These are phyloP conservation scores for Poeciliopsis turneri DNA, from an alignment of 2,797 vertebrate species.

Conservation along the genomic window DNA sequence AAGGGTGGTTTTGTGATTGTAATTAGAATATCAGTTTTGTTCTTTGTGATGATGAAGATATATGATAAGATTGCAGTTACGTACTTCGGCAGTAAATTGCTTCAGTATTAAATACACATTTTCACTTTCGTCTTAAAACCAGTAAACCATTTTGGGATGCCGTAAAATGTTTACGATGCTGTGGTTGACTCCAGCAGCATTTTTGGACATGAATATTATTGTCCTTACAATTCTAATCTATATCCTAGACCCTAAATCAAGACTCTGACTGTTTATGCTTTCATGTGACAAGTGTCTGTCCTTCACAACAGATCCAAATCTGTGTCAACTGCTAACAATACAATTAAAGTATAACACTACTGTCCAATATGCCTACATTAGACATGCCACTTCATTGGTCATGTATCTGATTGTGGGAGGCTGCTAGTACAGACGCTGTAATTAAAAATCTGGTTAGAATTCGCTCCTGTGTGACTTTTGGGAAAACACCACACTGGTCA, in stretches of 20 bases:
- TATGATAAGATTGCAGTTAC: constrained; percentile 57
- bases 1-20: background rate
- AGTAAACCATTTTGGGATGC: constrained; percentile 67
- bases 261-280: constrained; percentile 25
- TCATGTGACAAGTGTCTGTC: constrained; percentile 1
- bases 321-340: background rate
- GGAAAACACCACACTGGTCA: constrained; percentile 24
- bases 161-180: constrained; percentile 73
- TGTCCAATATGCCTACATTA: background rate
- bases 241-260: constrained; percentile 72
- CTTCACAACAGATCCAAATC: background rate
- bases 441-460: constrained; percentile 14
- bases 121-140: constrained; percentile 56
- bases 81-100: constrained; percentile 57
- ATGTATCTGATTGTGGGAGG: constrained; percentile 4
- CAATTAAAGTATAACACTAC: background rate
- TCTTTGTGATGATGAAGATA: constrained; percentile 16
- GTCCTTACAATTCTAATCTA: constrained; percentile 60
- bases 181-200: constrained; percentile 54
- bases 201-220: constrained; percentile 53
- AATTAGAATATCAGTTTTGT: background rate
- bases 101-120: constrained; percentile 69
- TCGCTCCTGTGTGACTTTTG: constrained; percentile 18
- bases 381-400: background rate
- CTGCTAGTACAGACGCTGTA: background rate